Conservation (phyloP, 1,140 invertebrate species). For the Plutomurus gul region DNA sequence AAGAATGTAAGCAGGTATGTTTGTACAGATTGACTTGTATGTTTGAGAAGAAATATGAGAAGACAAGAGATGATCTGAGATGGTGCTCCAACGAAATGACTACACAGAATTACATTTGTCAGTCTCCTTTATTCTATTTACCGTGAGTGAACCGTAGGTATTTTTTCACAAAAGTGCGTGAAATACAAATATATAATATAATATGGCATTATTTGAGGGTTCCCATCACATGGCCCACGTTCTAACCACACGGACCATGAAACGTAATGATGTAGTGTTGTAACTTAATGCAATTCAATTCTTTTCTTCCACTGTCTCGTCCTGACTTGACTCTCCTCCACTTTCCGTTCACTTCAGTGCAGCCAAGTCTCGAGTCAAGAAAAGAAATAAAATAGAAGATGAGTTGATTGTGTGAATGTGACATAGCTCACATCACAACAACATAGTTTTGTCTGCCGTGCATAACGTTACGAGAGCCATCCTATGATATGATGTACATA, state of each 20-base stretch:
- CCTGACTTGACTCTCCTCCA: neutral
- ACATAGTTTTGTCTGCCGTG: conserved; percentile 13
- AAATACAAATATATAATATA: conserved; percentile 34
- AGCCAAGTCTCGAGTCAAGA: neutral
- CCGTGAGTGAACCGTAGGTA: conserved; percentile 6
- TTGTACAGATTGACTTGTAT: no score
- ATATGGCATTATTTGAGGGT: conserved; percentile 9
- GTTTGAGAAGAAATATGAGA: neutral
- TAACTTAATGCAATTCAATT: conserved; percentile 1
- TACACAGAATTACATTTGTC: conserved; percentile 1
- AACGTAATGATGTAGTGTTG: neutral
- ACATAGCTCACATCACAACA: conserved; percentile 31
- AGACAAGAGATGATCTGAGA: neutral
- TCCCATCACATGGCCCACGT: neutral
- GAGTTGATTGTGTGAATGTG: conserved; percentile 32
- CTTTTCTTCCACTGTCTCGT: neutral
- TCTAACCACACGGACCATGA: neutral
- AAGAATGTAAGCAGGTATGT: neutral
- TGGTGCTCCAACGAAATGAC: neutral
- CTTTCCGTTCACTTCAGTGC: neutral
- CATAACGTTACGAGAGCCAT: neutral
- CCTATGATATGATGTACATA: neutral
- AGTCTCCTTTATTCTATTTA: conserved; percentile 20
- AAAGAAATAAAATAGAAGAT: conserved; percentile 34
- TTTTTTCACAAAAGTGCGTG: conserved; percentile 37